Base-by-base conservation (phyloP, 2,888 invertebrate genomes). In the Abscondita cerata region DNA sequence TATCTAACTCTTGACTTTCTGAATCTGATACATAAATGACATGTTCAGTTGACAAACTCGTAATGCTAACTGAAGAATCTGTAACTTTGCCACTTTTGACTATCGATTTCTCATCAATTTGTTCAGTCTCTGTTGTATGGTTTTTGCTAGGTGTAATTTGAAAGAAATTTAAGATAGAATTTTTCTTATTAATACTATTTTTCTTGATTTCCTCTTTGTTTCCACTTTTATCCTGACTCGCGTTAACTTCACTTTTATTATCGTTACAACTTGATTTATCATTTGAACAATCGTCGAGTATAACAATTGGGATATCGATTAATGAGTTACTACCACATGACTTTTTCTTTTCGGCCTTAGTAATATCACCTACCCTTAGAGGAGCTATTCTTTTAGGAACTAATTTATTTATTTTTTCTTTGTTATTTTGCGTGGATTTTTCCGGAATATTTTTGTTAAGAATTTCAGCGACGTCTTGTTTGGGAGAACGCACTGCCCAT, bases 401-500 rank as follows among this genome's bases (percentile, higher is more conserved):
- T 2, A 36, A 5, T 34, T 40, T 51, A 12, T 18, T 15, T 41
- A 15, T 18, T 41, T 41, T 15, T 15, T 36, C 12, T n/a, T 9
- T 36, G 3, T 36, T 11, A 36, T 2, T 36, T 36, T 36, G 9
- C 2, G 4, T 20, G 8, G 8, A 46, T 19, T 46, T 46, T 18
- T 15, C 8, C 15, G 44, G 9, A 5, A 9, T 5, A 13, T 44
- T 15, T 13, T 15, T 16, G 5, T 20, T 46, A 15, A 13, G 15
- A 13, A 4, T 15, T 5, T 41, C 16, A 13, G 16, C 15, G 11
- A 8, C 2, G n/a, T 18, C 16, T 18, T 11, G 47, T 50, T 67
- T 61, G 47, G 62, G 52, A 16, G 44, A 66, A 65, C 67, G 76
- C 50, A 70, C 68, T 0, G 78, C 72, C 80, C 80, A 80, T 41